Evolutionary conservation across 2,797 vertebrate genomes (phyloP).

Genomic region (Neomorphus geoffroyi): DNA sequence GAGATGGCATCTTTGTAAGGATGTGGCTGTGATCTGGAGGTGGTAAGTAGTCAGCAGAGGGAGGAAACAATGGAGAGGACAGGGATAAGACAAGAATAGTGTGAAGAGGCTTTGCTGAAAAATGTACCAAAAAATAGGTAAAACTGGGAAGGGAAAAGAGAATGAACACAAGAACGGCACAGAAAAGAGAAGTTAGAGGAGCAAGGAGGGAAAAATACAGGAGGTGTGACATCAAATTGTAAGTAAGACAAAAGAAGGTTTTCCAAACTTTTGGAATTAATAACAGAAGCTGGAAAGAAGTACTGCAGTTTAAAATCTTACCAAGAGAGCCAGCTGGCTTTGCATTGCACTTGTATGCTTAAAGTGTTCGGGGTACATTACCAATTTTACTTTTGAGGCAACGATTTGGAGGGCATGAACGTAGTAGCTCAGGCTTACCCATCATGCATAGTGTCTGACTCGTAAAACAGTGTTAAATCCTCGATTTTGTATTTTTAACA

Average conservation of each 20-base stretch:
- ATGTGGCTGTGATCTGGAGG: fast-evolving
- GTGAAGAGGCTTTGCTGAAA: not conserved
- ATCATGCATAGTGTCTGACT: not conserved
- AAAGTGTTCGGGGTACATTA: not conserved
- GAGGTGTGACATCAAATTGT: not conserved
- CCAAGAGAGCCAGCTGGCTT: not conserved
- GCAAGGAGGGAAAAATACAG: not conserved
- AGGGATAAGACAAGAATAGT: not conserved
- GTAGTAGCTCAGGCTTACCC: not conserved
- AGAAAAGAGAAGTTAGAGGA: not conserved
- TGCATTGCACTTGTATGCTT: not conserved
- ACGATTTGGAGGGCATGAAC: not conserved
- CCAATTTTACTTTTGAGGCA: not conserved
- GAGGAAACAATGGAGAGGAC: not conserved
- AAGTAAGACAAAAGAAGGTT: not conserved
- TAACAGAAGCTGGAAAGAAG: not conserved
- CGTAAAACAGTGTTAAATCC: not conserved
- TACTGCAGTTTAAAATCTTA: not conserved
- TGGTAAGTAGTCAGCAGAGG: not conserved
- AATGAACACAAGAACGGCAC: not conserved
- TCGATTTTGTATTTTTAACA: not conserved
- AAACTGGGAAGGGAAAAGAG: not conserved
- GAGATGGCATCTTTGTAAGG: not conserved
- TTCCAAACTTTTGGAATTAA: not conserved
- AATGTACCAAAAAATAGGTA: not conserved